These are phyloP conservation scores for Hydriomena furcata DNA, from an alignment of 2,888 invertebrate species.

Conservation along the genomic window DNA sequence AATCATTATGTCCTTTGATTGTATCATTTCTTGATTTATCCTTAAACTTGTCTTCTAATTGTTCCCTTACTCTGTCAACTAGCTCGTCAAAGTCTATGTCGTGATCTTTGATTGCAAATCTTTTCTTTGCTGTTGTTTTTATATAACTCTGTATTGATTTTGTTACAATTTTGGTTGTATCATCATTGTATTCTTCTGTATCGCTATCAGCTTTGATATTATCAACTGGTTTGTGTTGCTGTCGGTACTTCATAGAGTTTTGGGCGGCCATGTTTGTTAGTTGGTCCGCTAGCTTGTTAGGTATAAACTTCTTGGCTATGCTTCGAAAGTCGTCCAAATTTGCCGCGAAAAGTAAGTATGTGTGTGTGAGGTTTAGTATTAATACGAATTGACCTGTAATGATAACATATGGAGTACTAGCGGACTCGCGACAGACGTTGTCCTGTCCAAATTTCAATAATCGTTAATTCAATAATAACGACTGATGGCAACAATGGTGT, in stretches of 20 bases:
- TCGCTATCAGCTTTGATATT: background rate
- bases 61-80: slow-evolving; percentile 46
- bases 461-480: too few relatives aligned
- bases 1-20: background rate
- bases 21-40: background rate
- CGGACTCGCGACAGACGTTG: too few relatives aligned
- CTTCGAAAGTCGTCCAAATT: slow-evolving; percentile 52
- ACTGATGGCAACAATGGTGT: too few relatives aligned
- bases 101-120: slow-evolving; percentile 21
- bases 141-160: background rate
- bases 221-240: slow-evolving; percentile 7
- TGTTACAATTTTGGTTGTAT: background rate
- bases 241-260: slow-evolving; percentile 12
- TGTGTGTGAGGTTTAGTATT: slow-evolving; percentile 2
- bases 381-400: slow-evolving; percentile 21
- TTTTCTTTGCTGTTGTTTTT: slow-evolving; percentile 6
- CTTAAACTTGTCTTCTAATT: slow-evolving; percentile 35
- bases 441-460: too few relatives aligned
- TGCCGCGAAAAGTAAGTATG: slow-evolving; percentile 47
- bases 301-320: slow-evolving; percentile 49
- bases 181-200: slow-evolving; percentile 1
- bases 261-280: slow-evolving; percentile 40
- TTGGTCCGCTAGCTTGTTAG: slow-evolving; percentile 43
- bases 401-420: too few relatives aligned
- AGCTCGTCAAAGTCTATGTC: slow-evolving; percentile 44